These are phyloP conservation scores for Cataglyphis livida DNA, from an alignment of 2,888 invertebrate genomes.

Conservation along the genomic window DNA sequence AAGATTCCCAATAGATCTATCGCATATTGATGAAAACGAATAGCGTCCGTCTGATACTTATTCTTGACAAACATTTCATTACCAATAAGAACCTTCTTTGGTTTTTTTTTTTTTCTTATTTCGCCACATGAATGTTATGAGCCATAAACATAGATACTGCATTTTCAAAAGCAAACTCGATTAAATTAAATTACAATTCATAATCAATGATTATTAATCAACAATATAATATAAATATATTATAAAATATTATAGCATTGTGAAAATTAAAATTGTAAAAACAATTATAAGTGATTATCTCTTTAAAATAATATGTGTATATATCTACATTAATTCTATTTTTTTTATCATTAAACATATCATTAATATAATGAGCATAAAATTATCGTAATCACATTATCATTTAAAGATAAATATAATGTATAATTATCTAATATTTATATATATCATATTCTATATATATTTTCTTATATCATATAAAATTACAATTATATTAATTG, in stretches of 20 bases:
- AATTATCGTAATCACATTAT: not conserved
- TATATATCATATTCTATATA: not conserved
- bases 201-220: slow-evolving; percentile 1
- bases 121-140: not conserved
- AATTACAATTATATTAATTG: not conserved
- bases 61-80: not conserved
- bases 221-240: not conserved
- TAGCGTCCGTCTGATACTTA: not conserved
- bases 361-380: not conserved
- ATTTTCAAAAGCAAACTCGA: not conserved
- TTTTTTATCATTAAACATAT: not conserved
- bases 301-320: not conserved
- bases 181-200: not conserved
- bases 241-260: slow-evolving; percentile 7
- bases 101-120: not conserved
- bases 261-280: slow-evolving; percentile 11
- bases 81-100: no score
- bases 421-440: not conserved
- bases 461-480: not conserved
- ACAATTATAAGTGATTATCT: not conserved
- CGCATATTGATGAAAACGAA: not conserved
- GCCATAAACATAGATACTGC: not conserved
- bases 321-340: not conserved
- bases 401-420: not conserved
- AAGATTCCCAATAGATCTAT: slow-evolving; percentile 22